Evolutionary conservation across 2,797 vertebrate genomes (phyloP).

Genomic region (Hyperoplus immaculatus): DNA sequence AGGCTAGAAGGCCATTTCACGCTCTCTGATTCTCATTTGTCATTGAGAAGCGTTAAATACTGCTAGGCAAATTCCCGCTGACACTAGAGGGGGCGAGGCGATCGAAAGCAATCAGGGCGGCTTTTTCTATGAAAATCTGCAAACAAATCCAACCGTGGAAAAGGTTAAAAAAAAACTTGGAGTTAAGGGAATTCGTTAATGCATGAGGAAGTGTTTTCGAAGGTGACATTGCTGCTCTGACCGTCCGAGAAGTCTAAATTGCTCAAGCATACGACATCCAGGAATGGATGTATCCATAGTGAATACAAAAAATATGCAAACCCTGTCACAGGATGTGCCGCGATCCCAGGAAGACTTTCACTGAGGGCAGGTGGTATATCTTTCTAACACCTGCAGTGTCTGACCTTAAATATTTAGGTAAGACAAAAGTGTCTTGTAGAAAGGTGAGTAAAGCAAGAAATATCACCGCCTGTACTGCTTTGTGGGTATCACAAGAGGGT

Average conservation of each 20-base stretch:
- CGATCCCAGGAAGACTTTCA: constrained; percentile 33
- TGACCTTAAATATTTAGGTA: too few relatives aligned
- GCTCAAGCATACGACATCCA: constrained; percentile 7
- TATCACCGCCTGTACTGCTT: neutral
- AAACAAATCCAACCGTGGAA: constrained; percentile 21
- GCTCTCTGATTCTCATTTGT: constrained; percentile 85
- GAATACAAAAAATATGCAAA: constrained; percentile 24
- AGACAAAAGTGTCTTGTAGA: too few relatives aligned
- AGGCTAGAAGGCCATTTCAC: constrained; percentile 79
- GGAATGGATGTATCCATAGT: constrained; percentile 16
- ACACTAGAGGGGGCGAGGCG: constrained; percentile 71
- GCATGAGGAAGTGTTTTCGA: constrained; percentile 26
- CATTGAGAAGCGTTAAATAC: constrained; percentile 84
- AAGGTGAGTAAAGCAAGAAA: too few relatives aligned
- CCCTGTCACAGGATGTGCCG: constrained; percentile 21
- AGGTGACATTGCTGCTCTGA: constrained; percentile 36
- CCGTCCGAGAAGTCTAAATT: constrained; percentile 31
- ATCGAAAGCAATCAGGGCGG: constrained; percentile 84
- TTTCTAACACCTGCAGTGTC: too few relatives aligned
- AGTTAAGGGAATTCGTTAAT: neutral
- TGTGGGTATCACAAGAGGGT: neutral
- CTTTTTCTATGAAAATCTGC: constrained; percentile 62
- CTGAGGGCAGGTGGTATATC: constrained; percentile 3
- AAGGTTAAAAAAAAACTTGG: constrained; percentile 13
- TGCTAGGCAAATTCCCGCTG: constrained; percentile 81